Evolutionary conservation across 2,797 vertebrate species (phyloP).

Genomic region (Lemur catta): DNA sequence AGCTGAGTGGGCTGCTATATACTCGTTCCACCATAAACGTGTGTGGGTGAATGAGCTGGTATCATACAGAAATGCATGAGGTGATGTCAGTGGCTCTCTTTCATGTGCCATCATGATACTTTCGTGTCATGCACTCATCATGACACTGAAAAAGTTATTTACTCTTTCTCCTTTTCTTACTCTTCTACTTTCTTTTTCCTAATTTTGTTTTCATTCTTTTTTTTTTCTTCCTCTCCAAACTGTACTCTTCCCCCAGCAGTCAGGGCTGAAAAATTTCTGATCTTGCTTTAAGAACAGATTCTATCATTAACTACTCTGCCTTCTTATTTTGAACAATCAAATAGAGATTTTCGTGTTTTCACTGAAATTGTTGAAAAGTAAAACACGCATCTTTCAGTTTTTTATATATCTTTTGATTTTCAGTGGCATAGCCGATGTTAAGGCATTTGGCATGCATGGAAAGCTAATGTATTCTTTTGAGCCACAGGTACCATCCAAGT

Average conservation of each 20-base stretch:
- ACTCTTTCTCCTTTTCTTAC: background rate
- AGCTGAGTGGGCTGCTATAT: background rate
- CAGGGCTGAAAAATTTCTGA: background rate
- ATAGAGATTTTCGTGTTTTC: background rate
- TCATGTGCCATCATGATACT: background rate
- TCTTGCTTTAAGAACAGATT: background rate
- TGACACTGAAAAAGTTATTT: background rate
- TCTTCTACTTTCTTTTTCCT: background rate
- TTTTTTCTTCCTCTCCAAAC: background rate
- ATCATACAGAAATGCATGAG: background rate
- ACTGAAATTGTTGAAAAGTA: background rate
- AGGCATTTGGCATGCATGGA: background rate
- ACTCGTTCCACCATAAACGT: background rate
- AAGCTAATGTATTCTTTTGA: background rate
- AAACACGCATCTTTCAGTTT: background rate
- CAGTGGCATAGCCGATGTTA: background rate
- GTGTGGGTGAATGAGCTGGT: background rate
- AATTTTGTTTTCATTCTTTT: background rate
- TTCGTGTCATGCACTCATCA: background rate
- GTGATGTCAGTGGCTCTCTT: background rate
- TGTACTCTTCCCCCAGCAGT: background rate
- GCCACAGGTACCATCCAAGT: background rate
- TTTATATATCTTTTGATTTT: background rate
- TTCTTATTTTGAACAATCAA: background rate
- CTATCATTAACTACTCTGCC: background rate